A percentile compares a stretch with the other conserved stretches of the same genome.
Evolutionary conservation across 1,140 invertebrate species (phyloP).

Genomic region (Drusus annulatus): DNA sequence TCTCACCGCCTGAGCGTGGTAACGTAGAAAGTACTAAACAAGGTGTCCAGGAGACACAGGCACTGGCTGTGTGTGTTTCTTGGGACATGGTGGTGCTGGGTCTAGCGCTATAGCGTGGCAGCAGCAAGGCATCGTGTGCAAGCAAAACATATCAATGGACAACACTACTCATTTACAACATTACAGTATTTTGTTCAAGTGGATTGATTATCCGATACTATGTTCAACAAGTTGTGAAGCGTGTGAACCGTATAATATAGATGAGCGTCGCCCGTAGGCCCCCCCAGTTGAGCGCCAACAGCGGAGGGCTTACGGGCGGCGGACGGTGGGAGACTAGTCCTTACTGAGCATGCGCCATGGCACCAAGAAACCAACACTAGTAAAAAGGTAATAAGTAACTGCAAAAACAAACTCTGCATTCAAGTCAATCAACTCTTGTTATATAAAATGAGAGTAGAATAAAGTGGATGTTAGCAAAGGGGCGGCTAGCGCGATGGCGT

Average conservation of each 20-base stretch:
- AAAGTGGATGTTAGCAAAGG: conserved; percentile 48
- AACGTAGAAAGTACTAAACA: not conserved
- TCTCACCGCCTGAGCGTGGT: conserved; percentile 48
- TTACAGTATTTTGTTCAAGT: conserved; percentile 71
- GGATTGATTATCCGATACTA: conserved; percentile 66
- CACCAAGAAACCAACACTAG: conserved; percentile 74
- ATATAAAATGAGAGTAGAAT: conserved; percentile 56
- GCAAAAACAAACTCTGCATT: conserved; percentile 72
- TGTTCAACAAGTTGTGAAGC: conserved; percentile 16
- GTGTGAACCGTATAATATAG: conserved; percentile 56
- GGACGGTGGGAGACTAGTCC: conserved; percentile 68
- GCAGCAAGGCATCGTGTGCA: conserved; percentile 72
- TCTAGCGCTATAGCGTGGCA: conserved; percentile 73
- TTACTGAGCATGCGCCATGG: conserved; percentile 73
- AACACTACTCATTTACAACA: conserved; percentile 73
- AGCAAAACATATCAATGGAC: conserved; percentile 65
- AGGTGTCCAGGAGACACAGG: conserved; percentile 59
- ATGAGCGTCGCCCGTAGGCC: conserved; percentile 70
- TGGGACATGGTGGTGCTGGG: conserved; percentile 70
- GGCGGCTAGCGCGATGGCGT: conserved; percentile 51
- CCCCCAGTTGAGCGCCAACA: conserved; percentile 61
- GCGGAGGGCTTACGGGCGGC: conserved; percentile 66
- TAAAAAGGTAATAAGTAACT: conserved; percentile 64
- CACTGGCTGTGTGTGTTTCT: conserved; percentile 70
- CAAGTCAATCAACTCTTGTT: conserved; percentile 69